Conservation (phyloP, 2,113 vertebrate genomes). For the Ctenomys sociabilis region DNA sequence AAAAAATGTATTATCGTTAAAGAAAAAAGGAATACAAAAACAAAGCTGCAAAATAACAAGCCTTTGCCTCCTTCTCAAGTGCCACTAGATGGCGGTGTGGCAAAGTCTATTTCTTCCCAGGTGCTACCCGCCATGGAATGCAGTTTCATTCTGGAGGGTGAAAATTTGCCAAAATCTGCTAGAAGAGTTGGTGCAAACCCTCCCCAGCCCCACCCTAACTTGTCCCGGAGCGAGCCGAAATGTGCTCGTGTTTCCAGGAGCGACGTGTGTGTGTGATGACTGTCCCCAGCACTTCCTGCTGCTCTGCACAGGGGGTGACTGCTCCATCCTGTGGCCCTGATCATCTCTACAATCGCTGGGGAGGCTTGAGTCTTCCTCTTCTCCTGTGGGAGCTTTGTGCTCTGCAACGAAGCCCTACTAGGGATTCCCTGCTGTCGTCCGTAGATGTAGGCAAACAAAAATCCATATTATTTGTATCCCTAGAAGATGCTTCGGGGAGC, state of each 20-base stretch:
- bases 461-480: background rate
- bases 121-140: background rate
- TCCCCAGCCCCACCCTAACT: accelerated
- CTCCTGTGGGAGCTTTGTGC: background rate
- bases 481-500: background rate
- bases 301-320: background rate
- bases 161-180: background rate
- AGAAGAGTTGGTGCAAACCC: background rate
- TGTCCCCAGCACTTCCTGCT: no score
- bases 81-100: slow-evolving; percentile 83
- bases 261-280: background rate
- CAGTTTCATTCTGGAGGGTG: accelerated
- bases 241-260: background rate
- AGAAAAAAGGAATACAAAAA: background rate
- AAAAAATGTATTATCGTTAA: no score
- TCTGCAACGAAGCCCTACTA: background rate
- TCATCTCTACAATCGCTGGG: background rate
- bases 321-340: background rate
- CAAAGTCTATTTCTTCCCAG: slow-evolving; percentile 58
- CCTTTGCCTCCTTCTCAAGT: background rate
- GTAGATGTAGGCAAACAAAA: background rate
- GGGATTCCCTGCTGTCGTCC: background rate
- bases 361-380: background rate
- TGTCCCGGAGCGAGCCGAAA: background rate
- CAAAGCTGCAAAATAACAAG: background rate